These are phyloP conservation scores for Sorex fumeus DNA, from an alignment of 2,113 vertebrate species.

Conservation along the genomic window DNA sequence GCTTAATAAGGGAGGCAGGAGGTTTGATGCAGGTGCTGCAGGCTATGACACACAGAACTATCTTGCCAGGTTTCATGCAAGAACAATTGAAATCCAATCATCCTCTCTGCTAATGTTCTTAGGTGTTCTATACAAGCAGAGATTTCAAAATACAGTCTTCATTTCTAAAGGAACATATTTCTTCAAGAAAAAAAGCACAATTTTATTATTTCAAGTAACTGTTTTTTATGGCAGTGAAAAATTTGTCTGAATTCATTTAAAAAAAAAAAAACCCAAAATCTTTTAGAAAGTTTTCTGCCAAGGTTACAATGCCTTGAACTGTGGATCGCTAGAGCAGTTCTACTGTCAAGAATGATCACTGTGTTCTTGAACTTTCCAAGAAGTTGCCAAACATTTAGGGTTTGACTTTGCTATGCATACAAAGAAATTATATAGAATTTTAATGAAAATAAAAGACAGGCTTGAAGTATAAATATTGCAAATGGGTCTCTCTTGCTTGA, in stretches of 20 bases:
- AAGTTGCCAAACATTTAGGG: neutral
- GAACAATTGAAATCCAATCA: conserved; percentile 75
- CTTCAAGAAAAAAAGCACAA: neutral
- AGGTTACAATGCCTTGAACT: neutral
- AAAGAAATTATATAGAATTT: neutral
- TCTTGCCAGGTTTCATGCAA: conserved; percentile 40
- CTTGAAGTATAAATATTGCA: neutral
- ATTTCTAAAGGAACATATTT: conserved; percentile 45
- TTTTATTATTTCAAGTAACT: conserved; percentile 28
- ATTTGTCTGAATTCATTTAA: neutral
- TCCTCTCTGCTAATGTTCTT: conserved; percentile 65
- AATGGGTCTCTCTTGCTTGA: neutral
- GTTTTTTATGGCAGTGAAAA: conserved; percentile 13
- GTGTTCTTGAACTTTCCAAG: conserved; percentile 43
- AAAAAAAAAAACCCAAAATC: neutral
- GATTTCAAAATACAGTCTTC: conserved; percentile 8
- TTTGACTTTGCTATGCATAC: neutral
- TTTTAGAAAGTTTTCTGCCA: neutral
- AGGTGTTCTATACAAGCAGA: conserved; percentile 70
- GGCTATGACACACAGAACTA: conserved; percentile 75
- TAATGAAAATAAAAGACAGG: neutral
- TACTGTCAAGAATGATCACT: neutral
- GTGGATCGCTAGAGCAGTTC: conserved; percentile 63
- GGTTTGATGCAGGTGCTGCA: conserved; percentile 66
- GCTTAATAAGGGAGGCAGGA: conserved; percentile 87